These are phyloP conservation scores for Pachymerium ferrugineum DNA, from an alignment of 2,888 invertebrate genomes.

Conservation along the genomic window DNA sequence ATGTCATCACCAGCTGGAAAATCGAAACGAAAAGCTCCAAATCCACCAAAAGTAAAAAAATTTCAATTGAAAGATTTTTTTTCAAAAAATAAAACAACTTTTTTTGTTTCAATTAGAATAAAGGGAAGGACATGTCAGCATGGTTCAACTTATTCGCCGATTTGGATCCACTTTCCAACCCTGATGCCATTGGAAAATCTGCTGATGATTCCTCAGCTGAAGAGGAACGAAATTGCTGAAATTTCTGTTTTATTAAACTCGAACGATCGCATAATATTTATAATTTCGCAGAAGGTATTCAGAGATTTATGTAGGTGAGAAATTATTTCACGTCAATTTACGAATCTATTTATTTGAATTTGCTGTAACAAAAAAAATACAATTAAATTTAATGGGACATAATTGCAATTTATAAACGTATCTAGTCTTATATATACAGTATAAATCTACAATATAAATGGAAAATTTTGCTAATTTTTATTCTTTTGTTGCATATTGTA, in stretches of 20 bases:
- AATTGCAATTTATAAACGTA: too few species aligned
- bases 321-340: too few species aligned
- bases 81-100: not conserved
- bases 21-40: not conserved
- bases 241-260: not conserved
- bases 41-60: not conserved
- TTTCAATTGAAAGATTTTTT: not conserved
- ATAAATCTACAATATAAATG: too few species aligned
- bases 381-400: too few species aligned
- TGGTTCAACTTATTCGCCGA: slow-evolving; percentile 93
- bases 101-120: slow-evolving; percentile 2
- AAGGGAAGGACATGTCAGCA: slow-evolving; percentile 41
- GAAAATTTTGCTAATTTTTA: too few species aligned
- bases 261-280: too few species aligned
- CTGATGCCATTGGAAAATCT: slow-evolving; percentile 56
- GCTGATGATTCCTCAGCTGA: slow-evolving; percentile 36
- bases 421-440: too few species aligned
- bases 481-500: too few species aligned
- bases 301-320: too few species aligned
- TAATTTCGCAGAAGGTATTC: too few species aligned
- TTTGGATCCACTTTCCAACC: slow-evolving; percentile 83
- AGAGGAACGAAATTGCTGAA: slow-evolving; percentile 44
- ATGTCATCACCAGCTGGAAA: not conserved
- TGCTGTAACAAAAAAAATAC: too few species aligned
- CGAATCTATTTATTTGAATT: too few species aligned